phyloP scores from a whole-genome alignment of 2,888 invertebrate genomes.

The Sacculina carcini region DNA sequence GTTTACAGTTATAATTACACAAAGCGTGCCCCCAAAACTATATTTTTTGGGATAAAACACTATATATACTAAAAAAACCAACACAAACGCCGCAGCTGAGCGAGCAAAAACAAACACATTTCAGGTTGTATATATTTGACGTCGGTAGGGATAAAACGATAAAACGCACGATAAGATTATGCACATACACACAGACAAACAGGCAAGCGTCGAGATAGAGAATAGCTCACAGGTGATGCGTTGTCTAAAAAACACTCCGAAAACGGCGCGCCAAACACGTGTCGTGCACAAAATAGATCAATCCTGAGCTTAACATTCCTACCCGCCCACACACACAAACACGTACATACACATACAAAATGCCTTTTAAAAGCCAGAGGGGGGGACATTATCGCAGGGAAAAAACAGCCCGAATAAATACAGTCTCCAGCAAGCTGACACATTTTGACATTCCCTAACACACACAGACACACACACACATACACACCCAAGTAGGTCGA shows the following conservation, averaged over 20 bases:
- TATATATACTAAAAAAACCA: no score
- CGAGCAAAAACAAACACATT: no score
- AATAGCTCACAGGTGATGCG: background rate
- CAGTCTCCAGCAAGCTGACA: background rate
- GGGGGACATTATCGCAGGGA: background rate
- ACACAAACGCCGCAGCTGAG: no score
- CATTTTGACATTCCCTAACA: background rate
- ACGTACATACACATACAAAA: background rate
- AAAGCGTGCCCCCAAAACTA: no score
- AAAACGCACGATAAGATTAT: no score
- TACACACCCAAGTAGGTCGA: background rate
- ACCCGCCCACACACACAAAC: background rate
- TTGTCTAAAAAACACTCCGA: no score
- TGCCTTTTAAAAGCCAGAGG: background rate
- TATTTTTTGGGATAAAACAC: no score
- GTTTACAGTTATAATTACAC: no score
- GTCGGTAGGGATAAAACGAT: no score
- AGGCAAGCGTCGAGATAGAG: background rate
- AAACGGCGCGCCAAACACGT: no score
- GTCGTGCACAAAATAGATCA: background rate
- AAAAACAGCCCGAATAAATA: background rate
- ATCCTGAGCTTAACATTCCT: background rate
- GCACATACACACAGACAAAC: background rate
- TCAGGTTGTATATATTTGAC: no score
- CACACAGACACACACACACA: conserved; percentile 3